These are phyloP conservation scores for Triplophysa tibetana DNA, from an alignment of 2,113 vertebrate genomes.

Conservation along the genomic window DNA sequence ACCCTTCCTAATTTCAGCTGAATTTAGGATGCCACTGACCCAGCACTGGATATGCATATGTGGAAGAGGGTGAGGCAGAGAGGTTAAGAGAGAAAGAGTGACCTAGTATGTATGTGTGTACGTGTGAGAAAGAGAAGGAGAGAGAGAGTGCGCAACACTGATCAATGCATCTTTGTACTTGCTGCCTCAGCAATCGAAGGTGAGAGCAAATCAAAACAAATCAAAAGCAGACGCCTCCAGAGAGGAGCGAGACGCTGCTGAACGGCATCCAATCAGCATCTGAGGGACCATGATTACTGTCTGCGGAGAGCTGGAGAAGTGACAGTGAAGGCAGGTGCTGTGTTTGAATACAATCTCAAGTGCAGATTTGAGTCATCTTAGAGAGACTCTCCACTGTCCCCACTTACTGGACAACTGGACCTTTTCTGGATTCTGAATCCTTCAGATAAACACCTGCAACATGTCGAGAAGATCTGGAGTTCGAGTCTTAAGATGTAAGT, in stretches of 20 bases:
- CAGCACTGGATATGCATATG: constrained; percentile 60
- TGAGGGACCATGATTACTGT: constrained; percentile 46
- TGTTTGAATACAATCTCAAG: constrained; percentile 27
- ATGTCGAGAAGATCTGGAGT: constrained; percentile 6
- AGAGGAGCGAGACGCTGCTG: constrained; percentile 2
- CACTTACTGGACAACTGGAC: constrained; percentile 26
- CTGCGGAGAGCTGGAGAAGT: constrained; percentile 44
- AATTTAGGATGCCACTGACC: constrained; percentile 50
- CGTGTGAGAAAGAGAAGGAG: constrained; percentile 14
- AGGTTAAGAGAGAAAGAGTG: constrained; percentile 40
- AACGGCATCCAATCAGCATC: constrained; percentile 31
- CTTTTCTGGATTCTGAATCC: constrained; percentile 18
- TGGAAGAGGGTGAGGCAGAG: constrained; percentile 59
- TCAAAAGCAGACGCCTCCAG: constrained; percentile 40
- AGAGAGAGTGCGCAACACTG: constrained; percentile 41
- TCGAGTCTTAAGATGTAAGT: constrained; percentile 15
- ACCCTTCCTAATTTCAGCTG: constrained; percentile 41
- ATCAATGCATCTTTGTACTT: constrained; percentile 52
- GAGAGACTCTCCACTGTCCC: not conserved
- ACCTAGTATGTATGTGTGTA: constrained; percentile 2
- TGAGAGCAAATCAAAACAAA: constrained; percentile 58
- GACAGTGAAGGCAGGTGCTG: constrained; percentile 47
- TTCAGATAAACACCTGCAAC: constrained; percentile 15
- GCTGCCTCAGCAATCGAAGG: constrained; percentile 54
- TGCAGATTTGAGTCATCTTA: constrained; percentile 39